Evolutionary conservation across 2,113 vertebrate species (phyloP).

Genomic region (Macheiramphus alcinus): DNA sequence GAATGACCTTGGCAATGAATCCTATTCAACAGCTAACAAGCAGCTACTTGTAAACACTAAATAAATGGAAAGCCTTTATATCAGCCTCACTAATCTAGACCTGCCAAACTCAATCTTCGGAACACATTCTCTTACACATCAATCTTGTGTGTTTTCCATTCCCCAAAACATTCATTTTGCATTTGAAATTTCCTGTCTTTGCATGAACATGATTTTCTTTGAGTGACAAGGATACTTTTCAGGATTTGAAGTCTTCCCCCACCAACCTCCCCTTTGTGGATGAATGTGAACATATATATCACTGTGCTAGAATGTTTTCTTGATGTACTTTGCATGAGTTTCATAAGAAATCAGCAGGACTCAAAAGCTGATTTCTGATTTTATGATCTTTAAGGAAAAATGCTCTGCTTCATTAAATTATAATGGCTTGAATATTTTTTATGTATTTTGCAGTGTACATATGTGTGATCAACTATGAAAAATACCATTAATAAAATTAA

Average conservation of each 20-base stretch:
- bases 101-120: not conserved
- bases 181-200: not conserved
- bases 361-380: not conserved
- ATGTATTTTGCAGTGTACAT: not conserved
- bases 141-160: not conserved
- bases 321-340: not conserved
- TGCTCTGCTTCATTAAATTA: not conserved
- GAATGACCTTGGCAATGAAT: not conserved
- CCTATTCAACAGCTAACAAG: not conserved
- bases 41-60: not conserved
- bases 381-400: not conserved
- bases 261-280: not conserved
- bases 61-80: not conserved
- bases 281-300: not conserved
- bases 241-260: not conserved
- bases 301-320: not conserved
- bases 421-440: not conserved
- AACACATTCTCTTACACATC: not conserved
- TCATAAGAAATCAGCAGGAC: not conserved
- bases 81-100: not conserved
- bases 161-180: not conserved
- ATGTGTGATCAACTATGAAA: not conserved
- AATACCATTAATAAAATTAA: not conserved
- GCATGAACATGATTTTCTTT: not conserved
- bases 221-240: not conserved